Percentiles rank a stretch among this genome's conserved stretches.
Conservation (phyloP, 2,888 invertebrate species). For the Oligia fasciuncula region DNA sequence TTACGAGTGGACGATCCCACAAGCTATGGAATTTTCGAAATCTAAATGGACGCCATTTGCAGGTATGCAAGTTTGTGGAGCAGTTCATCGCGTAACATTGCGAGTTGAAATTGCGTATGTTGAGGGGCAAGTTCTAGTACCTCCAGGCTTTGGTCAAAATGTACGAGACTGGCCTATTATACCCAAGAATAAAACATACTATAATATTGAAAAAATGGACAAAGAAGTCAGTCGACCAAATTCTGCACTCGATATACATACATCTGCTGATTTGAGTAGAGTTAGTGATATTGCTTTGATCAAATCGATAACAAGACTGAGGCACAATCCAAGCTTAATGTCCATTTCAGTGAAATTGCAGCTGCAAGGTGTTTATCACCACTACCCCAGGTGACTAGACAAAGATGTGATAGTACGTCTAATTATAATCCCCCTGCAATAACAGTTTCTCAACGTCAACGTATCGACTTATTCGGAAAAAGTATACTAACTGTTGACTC, state of each 20-base stretch:
- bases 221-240: conserved; percentile 89
- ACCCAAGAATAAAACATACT: conserved; percentile 83
- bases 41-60: conserved; percentile 99
- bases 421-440: conserved; percentile 85
- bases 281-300: conserved; percentile 84
- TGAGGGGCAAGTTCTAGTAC: conserved; percentile 96
- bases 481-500: conserved; percentile 96
- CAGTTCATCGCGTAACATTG: conserved; percentile 97
- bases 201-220: conserved; percentile 81
- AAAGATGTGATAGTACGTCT: conserved; percentile 90
- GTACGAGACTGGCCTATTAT: conserved; percentile 92
- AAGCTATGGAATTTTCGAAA: conserved; percentile 95
- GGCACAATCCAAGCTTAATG: conserved; percentile 83
- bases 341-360: conserved; percentile 90
- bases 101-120: conserved; percentile 98
- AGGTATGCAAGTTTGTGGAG: conserved; percentile 95
- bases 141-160: conserved; percentile 97
- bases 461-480: conserved; percentile 91
- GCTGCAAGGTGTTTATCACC: conserved; percentile 88
- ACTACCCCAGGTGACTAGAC: conserved; percentile 83
- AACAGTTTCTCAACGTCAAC: conserved; percentile 84
- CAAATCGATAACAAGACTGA: conserved; percentile 81
- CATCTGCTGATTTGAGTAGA: conserved; percentile 79
- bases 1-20: conserved; percentile 97
- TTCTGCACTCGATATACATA: conserved; percentile 90